phyloP scores from a whole-genome alignment of 64 coral and sea anemone genomes.

The Dendrophyllia cribrosa region DNA sequence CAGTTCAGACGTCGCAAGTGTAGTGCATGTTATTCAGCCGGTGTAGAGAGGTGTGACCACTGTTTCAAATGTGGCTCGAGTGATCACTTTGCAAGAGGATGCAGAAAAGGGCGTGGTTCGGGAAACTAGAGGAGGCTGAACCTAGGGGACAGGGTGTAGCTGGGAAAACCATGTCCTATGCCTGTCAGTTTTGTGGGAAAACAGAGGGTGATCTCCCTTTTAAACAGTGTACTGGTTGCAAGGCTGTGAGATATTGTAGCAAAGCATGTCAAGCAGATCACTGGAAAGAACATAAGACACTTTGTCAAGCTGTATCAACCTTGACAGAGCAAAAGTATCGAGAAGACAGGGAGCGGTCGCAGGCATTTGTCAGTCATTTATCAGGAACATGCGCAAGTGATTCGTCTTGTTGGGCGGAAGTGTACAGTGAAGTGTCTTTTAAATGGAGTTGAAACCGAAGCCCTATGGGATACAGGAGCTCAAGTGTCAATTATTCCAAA shows the following conservation, averaged over 20 bases:
- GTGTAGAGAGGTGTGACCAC: slow-evolving; percentile 29
- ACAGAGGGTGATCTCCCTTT: neutral
- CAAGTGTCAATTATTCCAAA: no score
- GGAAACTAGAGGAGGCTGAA: neutral
- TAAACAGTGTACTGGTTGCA: slow-evolving; percentile 25
- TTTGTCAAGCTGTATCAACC: slow-evolving; percentile 27
- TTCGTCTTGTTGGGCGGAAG: slow-evolving; percentile 58
- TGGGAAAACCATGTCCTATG: slow-evolving; percentile 13
- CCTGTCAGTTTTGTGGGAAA: slow-evolving; percentile 34
- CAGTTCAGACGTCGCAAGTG: neutral
- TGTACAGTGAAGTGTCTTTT: slow-evolving; percentile 64
- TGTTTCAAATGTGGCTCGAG: slow-evolving; percentile 65
- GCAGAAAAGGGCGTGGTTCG: slow-evolving; percentile 4
- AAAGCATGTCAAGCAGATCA: slow-evolving; percentile 64
- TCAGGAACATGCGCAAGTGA: slow-evolving; percentile 55
- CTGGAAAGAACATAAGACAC: slow-evolving; percentile 45
- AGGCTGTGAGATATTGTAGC: slow-evolving; percentile 71
- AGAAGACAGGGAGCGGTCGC: no score
- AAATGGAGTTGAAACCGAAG: neutral
- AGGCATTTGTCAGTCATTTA: slow-evolving; percentile 49
- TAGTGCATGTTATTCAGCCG: neutral
- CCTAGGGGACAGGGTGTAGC: neutral
- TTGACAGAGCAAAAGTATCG: slow-evolving; percentile 44
- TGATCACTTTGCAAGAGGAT: slow-evolving; percentile 68
- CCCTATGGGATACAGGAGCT: no score